Evolutionary conservation across 2,888 invertebrate species (phyloP).

Genomic region (Steinernema carpocapsae): DNA sequence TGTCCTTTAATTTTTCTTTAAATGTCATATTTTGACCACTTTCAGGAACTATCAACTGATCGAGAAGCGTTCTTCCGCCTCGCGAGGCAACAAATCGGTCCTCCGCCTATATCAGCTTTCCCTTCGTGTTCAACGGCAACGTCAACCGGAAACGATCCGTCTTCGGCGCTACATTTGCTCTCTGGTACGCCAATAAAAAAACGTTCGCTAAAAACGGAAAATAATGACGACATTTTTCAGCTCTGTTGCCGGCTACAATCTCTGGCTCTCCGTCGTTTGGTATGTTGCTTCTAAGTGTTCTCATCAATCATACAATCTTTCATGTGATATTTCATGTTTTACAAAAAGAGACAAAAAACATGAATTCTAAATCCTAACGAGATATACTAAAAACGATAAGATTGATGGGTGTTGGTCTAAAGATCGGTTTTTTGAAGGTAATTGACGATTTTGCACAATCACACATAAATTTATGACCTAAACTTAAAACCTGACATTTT

Average conservation of each 20-base stretch:
- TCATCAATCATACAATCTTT: not conserved
- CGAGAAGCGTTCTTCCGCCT: conserved; percentile 48
- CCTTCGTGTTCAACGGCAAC: conserved; percentile 21
- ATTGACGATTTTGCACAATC: no score
- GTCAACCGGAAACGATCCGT: conserved; percentile 27
- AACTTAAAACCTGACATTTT: no score
- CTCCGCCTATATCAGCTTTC: conserved; percentile 53
- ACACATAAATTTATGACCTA: no score
- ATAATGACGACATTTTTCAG: conserved; percentile 10
- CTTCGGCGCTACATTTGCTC: conserved; percentile 25
- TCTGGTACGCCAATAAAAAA: conserved; percentile 3
- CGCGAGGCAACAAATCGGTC: conserved; percentile 62
- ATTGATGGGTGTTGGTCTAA: no score
- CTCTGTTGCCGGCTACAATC: conserved; percentile 17
- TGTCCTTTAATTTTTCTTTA: no score
- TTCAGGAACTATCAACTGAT: conserved; percentile 62
- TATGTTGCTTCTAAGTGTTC: not conserved
- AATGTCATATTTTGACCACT: not conserved
- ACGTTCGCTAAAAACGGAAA: not conserved
- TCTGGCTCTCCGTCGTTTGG: conserved; percentile 23
- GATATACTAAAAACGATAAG: no score
- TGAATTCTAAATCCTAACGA: no score
- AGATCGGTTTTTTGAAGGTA: no score
- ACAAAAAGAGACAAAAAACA: not conserved
- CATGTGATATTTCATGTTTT: not conserved